Conservation (phyloP, 2,113 vertebrate species). For the Pygoscelis antarcticus region DNA sequence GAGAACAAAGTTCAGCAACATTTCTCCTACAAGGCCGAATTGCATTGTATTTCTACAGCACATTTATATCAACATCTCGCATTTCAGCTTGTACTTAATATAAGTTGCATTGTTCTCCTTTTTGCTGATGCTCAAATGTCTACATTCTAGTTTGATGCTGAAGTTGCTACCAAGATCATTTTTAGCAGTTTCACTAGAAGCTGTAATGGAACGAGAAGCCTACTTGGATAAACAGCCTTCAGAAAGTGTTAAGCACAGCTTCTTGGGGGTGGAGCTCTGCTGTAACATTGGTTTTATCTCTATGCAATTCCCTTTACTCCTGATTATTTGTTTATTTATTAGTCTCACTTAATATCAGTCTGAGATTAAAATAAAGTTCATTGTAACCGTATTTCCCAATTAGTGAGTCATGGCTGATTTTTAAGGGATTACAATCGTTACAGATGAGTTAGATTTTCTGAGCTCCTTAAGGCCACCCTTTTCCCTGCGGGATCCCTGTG, state of each 20-base stretch:
- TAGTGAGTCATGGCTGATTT: not conserved
- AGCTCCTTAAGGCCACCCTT: not conserved
- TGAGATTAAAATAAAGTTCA: not conserved
- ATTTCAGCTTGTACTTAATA: not conserved
- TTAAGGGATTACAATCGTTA: not conserved
- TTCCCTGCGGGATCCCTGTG: rapidly evolving
- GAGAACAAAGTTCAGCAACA: not conserved
- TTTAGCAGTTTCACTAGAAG: not conserved
- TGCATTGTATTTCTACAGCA: not conserved
- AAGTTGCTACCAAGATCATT: not conserved
- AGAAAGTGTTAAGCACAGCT: not conserved
- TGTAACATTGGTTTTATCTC: not conserved
- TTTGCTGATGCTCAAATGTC: not conserved
- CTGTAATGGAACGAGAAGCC: not conserved
- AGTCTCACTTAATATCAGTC: not conserved
- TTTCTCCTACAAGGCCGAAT: not conserved
- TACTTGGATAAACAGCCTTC: not conserved
- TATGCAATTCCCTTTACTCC: not conserved
- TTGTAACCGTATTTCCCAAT: not conserved
- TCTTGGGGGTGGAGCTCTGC: not conserved
- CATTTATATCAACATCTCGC: not conserved
- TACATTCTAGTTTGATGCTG: not conserved
- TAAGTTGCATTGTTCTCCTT: not conserved
- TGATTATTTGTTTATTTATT: not conserved
- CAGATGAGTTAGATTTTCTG: not conserved